phyloP scores from a whole-genome alignment of 2,888 invertebrate genomes.

The Teleogryllus oceanicus region DNA sequence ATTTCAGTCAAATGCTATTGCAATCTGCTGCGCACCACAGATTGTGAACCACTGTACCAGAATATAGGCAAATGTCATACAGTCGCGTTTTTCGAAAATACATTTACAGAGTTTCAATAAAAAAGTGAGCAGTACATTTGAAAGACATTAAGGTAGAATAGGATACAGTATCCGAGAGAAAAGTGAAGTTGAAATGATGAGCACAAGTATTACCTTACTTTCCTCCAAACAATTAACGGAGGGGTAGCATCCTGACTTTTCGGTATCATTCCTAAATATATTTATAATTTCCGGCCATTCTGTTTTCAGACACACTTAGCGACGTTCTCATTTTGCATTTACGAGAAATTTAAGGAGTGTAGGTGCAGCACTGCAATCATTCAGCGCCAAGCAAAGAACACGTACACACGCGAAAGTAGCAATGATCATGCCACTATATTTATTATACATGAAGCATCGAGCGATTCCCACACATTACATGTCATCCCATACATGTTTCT shows the following conservation, averaged over 20 bases:
- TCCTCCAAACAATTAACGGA: not conserved
- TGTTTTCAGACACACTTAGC: no score
- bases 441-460: no score
- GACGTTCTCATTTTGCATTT: no score
- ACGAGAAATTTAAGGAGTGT: no score
- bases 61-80: not conserved
- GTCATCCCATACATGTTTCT: no score
- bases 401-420: no score
- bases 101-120: not conserved
- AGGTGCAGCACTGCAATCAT: no score
- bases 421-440: no score
- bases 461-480: no score
- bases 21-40: not conserved
- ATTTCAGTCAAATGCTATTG: not conserved
- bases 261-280: no score
- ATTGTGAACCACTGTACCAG: not conserved
- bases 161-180: not conserved
- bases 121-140: conserved; percentile 18
- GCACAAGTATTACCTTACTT: not conserved
- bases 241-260: not conserved
- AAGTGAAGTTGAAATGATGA: not conserved
- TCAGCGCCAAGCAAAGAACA: no score
- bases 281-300: no score
- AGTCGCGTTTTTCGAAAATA: not conserved
- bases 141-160: not conserved